Evolutionary conservation across 2,113 vertebrate genomes (phyloP).

Genomic region (Muntiacus reevesi): DNA sequence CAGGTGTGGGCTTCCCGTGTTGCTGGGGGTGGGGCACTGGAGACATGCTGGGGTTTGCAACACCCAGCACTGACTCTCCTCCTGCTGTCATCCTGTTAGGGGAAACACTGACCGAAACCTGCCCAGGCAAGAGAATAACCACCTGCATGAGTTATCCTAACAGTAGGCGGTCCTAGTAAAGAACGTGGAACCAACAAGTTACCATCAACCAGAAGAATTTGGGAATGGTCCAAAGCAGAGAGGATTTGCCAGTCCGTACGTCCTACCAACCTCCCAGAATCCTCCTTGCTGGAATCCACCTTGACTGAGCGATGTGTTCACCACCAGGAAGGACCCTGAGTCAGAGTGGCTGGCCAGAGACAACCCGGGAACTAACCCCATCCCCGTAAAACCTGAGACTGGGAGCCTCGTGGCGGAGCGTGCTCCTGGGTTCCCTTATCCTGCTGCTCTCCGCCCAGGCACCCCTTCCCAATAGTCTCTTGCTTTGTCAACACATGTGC

Average conservation of each 20-base stretch:
- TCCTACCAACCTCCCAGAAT: not conserved
- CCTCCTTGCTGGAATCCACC: not conserved
- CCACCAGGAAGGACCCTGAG: not conserved
- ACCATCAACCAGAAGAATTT: not conserved
- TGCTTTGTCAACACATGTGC: not conserved
- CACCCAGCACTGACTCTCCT: rapidly evolving
- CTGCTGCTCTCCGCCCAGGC: rapidly evolving
- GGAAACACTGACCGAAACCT: not conserved
- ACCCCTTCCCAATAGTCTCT: not conserved
- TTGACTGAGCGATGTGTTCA: not conserved
- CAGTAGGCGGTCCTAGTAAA: not conserved
- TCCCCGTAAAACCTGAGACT: not conserved
- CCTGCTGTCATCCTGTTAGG: not conserved
- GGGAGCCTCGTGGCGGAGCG: rapidly evolving
- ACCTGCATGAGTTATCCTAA: not conserved
- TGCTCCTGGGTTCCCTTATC: not conserved
- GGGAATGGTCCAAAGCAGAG: not conserved
- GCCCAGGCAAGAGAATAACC: not conserved
- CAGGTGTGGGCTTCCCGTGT: not conserved
- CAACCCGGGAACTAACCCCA: not conserved
- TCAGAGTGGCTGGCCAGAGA: not conserved
- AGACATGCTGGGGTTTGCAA: not conserved
- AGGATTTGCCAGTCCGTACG: not conserved
- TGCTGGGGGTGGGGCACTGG: not conserved
- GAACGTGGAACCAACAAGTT: not conserved